Conservation (phyloP, 2,113 vertebrate species). For the Lipotes vexillifer region DNA sequence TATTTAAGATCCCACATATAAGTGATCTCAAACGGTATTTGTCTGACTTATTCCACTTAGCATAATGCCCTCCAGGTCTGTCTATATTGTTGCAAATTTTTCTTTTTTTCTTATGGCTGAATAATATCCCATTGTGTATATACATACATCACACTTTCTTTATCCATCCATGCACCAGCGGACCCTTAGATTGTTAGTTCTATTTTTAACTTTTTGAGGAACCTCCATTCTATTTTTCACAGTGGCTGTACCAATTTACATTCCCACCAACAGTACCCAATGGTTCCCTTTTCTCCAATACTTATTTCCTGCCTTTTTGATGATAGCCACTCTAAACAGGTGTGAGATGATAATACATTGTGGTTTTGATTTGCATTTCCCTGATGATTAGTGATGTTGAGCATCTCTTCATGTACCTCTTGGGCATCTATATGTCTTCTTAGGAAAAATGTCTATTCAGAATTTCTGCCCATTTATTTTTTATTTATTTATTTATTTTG, state of each 20-base stretch:
- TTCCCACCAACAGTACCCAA: background rate
- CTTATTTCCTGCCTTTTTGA: background rate
- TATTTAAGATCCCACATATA: background rate
- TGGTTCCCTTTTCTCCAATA: background rate
- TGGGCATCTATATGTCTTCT: no score
- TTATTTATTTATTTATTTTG: no score
- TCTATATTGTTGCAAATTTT: background rate
- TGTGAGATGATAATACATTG: background rate
- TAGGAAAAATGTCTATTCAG: no score
- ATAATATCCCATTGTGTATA: background rate
- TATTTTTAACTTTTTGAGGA: background rate
- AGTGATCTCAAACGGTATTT: background rate
- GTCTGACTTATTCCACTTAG: background rate
- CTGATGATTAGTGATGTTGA: background rate
- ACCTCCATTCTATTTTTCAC: background rate
- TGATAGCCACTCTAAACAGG: background rate
- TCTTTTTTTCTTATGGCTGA: background rate
- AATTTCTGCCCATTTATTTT: no score
- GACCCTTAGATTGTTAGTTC: background rate
- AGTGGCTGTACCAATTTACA: background rate
- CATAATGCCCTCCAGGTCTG: background rate
- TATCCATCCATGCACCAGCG: background rate
- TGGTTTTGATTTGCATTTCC: background rate
- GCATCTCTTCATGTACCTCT: background rate
- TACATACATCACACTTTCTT: background rate